Base-by-base conservation (phyloP, 2,888 invertebrate genomes). In the Empis livida region DNA sequence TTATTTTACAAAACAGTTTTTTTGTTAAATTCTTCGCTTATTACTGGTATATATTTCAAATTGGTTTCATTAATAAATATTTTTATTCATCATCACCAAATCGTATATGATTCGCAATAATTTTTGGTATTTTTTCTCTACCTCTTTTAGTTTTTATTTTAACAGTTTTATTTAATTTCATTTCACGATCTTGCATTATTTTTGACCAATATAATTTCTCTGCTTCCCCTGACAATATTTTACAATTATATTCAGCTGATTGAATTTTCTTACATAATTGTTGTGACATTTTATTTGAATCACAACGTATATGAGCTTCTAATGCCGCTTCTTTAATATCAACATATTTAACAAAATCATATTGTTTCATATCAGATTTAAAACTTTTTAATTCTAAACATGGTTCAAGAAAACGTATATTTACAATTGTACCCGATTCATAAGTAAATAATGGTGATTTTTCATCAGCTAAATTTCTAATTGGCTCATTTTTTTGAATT, bases 171-270 rank as follows among this genome's bases (percentile, higher is more conserved):
- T 60, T 61, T 6, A 69, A 47, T 44, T 69, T 69, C 35, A 62
- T 60, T 46, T 68, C 65, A 3, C 68, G 72, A 60, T 82, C 81
- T 11, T 68, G 66, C 53, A 74, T 71, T 37, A 91, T 83, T 60
- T 84, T 85, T 15, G 78, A 67, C 91, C 92, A 93, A 67, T 94
- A 93, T 17, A 71, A 68, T 35, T 73, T 70, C 62, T 92, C 92
- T 51, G 82, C 83, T 2, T 79, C 73, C 1, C 80, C 85, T 53
- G 68, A 56, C 47, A 80, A 56, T 11, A 79, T 63, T 53, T 61
- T 42, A 8, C 67, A 61, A 30, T 62, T 59, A 47, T 63, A 61
- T 50, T 68, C 67, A n/a, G 68, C 64, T 39, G 64, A 64, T 14
- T 47, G 59, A 13, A 64, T 52, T 44, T 60, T 58, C 32, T 55